These are phyloP conservation scores for Dermatemys mawii DNA, from an alignment of 2,113 vertebrate genomes.

Conservation along the genomic window DNA sequence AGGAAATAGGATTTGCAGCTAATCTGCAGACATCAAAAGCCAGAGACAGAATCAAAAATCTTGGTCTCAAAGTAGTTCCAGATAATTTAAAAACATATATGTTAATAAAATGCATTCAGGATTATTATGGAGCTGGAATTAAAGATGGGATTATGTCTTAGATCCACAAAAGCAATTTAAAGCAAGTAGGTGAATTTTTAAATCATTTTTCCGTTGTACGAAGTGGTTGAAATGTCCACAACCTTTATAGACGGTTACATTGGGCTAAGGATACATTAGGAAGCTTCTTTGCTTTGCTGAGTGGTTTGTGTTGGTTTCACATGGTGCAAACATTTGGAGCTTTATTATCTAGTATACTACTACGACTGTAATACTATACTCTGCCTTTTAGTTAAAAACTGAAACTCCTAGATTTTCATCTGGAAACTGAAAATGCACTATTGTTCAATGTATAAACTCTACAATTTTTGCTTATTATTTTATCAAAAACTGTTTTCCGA, in stretches of 20 bases:
- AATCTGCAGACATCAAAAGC: not conserved
- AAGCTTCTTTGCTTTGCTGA: not conserved
- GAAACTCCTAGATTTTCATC: not conserved
- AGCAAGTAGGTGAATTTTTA: slow-evolving; percentile 65
- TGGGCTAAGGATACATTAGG: not conserved
- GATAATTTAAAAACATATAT: rapidly evolving
- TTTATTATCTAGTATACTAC: not conserved
- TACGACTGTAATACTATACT: not conserved
- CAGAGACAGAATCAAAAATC: not conserved
- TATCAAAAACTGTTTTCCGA: not conserved
- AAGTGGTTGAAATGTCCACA: rapidly evolving
- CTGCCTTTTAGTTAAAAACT: not conserved
- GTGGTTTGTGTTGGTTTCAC: not conserved
- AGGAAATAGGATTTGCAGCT: not conserved
- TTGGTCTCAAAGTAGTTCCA: rapidly evolving
- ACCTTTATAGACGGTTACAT: not conserved
- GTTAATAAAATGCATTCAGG: not conserved
- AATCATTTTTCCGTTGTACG: not conserved
- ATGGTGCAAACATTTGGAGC: not conserved
- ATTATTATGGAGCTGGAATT: not conserved
- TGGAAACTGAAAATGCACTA: not conserved
- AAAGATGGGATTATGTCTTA: not conserved
- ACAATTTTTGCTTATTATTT: not conserved
- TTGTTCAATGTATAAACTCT: not conserved
- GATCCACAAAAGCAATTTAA: not conserved